Evolutionary conservation across 1,140 invertebrate genomes (phyloP), one percentile per base, ranked within the genome.

Genomic region (Linepithema humile): DNA sequence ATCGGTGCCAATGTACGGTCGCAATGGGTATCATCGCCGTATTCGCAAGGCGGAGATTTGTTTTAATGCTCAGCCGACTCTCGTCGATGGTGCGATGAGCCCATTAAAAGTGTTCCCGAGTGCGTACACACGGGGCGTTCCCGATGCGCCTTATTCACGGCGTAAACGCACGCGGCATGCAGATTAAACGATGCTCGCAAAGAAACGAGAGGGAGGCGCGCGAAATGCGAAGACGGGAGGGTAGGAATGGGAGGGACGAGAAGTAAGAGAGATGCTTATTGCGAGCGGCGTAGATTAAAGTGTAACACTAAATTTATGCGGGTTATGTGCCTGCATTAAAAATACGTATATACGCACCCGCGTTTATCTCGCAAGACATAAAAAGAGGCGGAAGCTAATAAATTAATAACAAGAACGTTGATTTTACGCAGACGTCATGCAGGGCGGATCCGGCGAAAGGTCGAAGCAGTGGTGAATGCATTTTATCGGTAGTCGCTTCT

Each of bases 91-190:
- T 70, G n/a, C 38, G 60, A n/a, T n/a, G n/a, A 12, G 12, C 17
- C 85, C 82, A 87, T 88, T 87, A 88, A 87, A 87, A 86, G 62
- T 67, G 45, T 57, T 50, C 20, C 23, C 35, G 40, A 48, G 38
- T 53, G 57, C 43, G 53, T 82, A 74, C 57, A 82, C 78, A 60
- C 57, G 57, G 83, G 83, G 75, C 83, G 77, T 60, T 55, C 43
- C 74, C 65, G 45, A 45, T 57, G 75, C 73, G 23, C 70, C 62
- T 70, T 83, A 75, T 83, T 59, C 77, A 82, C 67, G 60, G 74
- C 48, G 38, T n/a, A 35, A 48, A 26, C 78, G 69, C 64, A 50
- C 48, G 32, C 26, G 35, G 55, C 35, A 43, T 62, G 69, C 32
- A 67, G 62, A 87, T 87, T 87, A 87, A 87, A 64, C 77, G 59